Evolutionary conservation across 2,113 vertebrate species (phyloP).

Genomic region (Periophthalmus modestus): DNA sequence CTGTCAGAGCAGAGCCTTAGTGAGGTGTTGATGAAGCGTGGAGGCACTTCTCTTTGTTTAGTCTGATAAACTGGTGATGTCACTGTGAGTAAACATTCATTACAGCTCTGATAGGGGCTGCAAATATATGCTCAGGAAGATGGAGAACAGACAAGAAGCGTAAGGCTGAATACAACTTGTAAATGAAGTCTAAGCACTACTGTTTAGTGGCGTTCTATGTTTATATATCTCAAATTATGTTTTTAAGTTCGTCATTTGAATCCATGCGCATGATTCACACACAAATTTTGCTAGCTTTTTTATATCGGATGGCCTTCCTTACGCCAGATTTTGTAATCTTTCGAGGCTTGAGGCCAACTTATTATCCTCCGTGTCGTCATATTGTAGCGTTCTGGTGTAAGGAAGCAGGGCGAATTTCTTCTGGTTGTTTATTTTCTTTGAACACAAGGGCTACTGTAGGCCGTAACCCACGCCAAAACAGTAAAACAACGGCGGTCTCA

Average conservation of each 20-base stretch:
- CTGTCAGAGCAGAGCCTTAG: constrained; percentile 5
- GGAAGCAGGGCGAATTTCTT: too few species aligned
- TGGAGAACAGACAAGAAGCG: not conserved
- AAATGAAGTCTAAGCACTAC: not conserved
- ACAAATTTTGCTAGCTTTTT: not conserved
- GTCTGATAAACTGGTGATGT: constrained; percentile 11
- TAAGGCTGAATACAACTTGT: not conserved
- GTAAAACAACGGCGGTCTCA: too few species aligned
- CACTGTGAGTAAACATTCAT: constrained; percentile 13
- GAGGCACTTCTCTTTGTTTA: constrained; percentile 20
- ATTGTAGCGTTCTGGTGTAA: too few species aligned
- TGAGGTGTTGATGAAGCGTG: constrained; percentile 19
- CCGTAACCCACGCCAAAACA: too few species aligned
- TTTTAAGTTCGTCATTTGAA: not conserved
- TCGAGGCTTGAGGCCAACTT: not conserved
- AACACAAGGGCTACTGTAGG: too few species aligned
- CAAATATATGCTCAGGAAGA: constrained; percentile 2
- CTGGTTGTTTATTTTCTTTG: too few species aligned
- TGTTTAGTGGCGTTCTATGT: not conserved
- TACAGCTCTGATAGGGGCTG: not conserved
- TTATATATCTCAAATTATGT: too few species aligned
- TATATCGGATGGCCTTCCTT: not conserved
- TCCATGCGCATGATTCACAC: not conserved
- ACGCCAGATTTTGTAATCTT: not conserved
- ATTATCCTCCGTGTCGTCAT: not conserved